Percentiles rank a stretch among this genome's conserved stretches.
Evolutionary conservation across 2,113 vertebrate species (phyloP).

Genomic region (Chelonoidis abingdonii): DNA sequence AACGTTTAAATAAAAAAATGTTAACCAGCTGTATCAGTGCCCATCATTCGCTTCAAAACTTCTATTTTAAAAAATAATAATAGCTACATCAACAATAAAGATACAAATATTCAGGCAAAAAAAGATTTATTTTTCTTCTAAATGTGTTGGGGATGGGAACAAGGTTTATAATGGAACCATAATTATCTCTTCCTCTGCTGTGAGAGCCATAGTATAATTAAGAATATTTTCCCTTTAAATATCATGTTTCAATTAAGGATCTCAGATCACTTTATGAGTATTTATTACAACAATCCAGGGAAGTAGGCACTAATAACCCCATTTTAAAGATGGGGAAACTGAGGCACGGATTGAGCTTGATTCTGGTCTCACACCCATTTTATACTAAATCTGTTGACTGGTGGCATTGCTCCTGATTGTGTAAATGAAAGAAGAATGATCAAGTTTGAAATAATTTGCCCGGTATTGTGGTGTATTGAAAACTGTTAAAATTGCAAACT

Average conservation of each 20-base stretch:
- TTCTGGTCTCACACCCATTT: background rate
- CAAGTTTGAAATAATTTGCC: background rate
- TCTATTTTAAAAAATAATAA: background rate
- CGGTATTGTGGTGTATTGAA: background rate
- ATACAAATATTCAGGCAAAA: background rate
- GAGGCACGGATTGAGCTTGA: background rate
- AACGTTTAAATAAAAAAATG: rapidly evolving
- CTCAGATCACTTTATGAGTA: background rate
- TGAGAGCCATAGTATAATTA: background rate
- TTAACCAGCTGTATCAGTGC: background rate
- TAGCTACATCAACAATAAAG: background rate
- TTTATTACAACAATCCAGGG: background rate
- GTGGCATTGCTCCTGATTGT: background rate
- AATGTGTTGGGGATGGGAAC: background rate
- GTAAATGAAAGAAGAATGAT: background rate
- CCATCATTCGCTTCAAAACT: background rate
- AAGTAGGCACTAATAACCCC: background rate
- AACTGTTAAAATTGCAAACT: background rate
- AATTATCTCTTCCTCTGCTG: background rate
- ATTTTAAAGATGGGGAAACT: background rate
- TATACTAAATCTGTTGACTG: background rate
- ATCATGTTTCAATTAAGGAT: background rate
- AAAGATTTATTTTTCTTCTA: background rate
- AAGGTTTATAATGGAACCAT: background rate
- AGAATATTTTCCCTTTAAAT: background rate